phyloP scores from a whole-genome alignment of 2,888 invertebrate genomes.

The Euproctis similis region DNA sequence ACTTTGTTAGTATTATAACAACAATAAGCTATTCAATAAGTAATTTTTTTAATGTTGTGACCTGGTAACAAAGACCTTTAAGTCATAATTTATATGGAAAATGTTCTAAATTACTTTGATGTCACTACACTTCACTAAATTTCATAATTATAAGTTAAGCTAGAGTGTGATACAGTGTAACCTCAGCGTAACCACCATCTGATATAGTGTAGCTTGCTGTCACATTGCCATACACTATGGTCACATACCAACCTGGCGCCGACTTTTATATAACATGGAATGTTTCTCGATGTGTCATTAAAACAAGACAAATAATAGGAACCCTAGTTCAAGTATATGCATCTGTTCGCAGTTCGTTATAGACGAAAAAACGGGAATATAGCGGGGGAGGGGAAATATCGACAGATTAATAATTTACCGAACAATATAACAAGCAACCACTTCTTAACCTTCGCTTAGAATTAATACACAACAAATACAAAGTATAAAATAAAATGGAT shows the following conservation, averaged over 20 bases:
- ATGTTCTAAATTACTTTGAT: too few relatives aligned
- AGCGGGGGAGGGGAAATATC: slow-evolving; percentile 17
- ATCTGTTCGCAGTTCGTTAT: slow-evolving; percentile 8
- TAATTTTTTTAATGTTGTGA: too few relatives aligned
- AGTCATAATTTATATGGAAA: too few relatives aligned
- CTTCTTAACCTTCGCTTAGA: slow-evolving; percentile 49
- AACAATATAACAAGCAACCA: slow-evolving; percentile 60
- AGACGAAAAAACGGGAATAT: slow-evolving; percentile 10
- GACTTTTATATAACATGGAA: slow-evolving; percentile 63
- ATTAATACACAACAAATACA: slow-evolving; percentile 60
- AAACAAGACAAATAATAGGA: slow-evolving; percentile 21
- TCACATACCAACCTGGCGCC: slow-evolving; percentile 17
- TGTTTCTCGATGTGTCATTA: slow-evolving; percentile 53
- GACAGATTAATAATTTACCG: slow-evolving; percentile 53
- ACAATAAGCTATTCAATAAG: too few relatives aligned
- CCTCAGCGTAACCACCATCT: neutral
- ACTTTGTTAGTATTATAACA: neutral
- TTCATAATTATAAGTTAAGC: too few relatives aligned
- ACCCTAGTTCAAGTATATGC: slow-evolving; percentile 9
- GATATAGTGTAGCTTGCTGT: slow-evolving; percentile 5
- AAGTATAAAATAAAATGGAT: slow-evolving; percentile 58
- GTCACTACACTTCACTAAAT: too few relatives aligned
- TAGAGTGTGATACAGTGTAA: neutral
- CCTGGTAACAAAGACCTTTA: too few relatives aligned
- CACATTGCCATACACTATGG: slow-evolving; percentile 16